phyloP scores from a whole-genome alignment of 1,140 invertebrate species.

The Listronotus oregonensis region DNA sequence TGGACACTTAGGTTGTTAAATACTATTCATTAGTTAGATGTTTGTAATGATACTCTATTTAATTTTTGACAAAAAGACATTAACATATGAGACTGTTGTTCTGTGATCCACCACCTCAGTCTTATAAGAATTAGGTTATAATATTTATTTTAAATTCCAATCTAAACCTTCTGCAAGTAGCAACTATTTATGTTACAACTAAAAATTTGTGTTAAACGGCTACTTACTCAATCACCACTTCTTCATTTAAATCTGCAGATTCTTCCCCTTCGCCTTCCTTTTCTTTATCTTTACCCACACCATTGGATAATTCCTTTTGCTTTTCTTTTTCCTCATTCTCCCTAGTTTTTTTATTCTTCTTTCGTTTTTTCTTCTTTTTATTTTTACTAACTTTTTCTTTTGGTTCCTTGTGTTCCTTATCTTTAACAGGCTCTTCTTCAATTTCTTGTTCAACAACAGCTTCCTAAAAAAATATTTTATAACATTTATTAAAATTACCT shows the following conservation, averaged over 20 bases:
- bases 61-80: too few relatives aligned
- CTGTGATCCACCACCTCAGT: too few relatives aligned
- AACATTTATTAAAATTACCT: too few relatives aligned
- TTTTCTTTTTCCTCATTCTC: conserved; percentile 41
- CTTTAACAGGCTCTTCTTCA: conserved; percentile 26
- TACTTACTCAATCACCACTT: conserved; percentile 62
- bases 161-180: too few relatives aligned
- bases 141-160: too few relatives aligned
- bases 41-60: too few relatives aligned
- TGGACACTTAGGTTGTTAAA: too few relatives aligned
- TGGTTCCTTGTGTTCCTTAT: conserved; percentile 35
- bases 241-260: conserved; percentile 26
- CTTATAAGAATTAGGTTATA: too few relatives aligned
- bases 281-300: conserved; percentile 23
- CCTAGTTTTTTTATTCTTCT: conserved; percentile 69
- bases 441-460: conserved; percentile 25
- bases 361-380: conserved; percentile 71
- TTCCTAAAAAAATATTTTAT: too few relatives aligned
- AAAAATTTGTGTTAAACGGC: background rate
- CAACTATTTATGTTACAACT: too few relatives aligned
- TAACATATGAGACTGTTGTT: too few relatives aligned
- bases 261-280: conserved; percentile 16
- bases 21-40: too few relatives aligned
- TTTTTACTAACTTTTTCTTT: conserved; percentile 54
- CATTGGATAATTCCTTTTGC: conserved; percentile 40